Evolutionary conservation across 2,113 vertebrate genomes (phyloP).

Genomic region (Brienomyrus longianalis): DNA sequence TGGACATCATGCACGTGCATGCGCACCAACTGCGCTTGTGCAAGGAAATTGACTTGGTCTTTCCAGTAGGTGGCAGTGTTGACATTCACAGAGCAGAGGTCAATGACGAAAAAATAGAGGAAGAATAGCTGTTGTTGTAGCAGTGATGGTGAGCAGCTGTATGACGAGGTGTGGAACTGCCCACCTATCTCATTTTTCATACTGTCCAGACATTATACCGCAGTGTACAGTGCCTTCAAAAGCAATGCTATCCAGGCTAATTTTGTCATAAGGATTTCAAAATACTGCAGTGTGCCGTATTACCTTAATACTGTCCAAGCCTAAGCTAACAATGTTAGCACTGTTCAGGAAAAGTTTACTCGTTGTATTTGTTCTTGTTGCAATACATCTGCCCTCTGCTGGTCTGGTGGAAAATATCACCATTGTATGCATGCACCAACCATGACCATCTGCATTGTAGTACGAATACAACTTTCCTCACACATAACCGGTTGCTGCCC

Average conservation of each 20-base stretch:
- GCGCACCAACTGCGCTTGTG: background rate
- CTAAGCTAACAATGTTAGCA: too few relatives aligned
- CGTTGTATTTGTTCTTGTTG: too few relatives aligned
- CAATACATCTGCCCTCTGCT: too few relatives aligned
- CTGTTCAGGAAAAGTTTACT: too few relatives aligned
- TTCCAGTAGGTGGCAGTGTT: background rate
- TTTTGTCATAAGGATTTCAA: background rate
- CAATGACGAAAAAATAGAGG: background rate
- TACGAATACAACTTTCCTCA: too few relatives aligned
- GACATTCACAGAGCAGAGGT: background rate
- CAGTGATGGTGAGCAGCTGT: background rate
- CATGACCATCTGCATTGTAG: too few relatives aligned
- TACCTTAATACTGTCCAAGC: background rate
- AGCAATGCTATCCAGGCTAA: background rate
- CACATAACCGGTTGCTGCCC: too few relatives aligned
- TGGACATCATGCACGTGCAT: background rate
- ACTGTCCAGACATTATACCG: background rate
- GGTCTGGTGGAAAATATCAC: too few relatives aligned
- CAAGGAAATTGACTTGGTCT: background rate
- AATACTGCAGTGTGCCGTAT: background rate
- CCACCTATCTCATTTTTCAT: background rate
- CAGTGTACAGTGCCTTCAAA: background rate
- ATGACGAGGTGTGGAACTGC: background rate
- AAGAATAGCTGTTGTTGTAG: background rate
- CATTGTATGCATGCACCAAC: too few relatives aligned